Evolutionary conservation across 2,113 vertebrate genomes (phyloP), one percentile per base, ranked within the genome.

Genomic region (Agelaius tricolor): DNA sequence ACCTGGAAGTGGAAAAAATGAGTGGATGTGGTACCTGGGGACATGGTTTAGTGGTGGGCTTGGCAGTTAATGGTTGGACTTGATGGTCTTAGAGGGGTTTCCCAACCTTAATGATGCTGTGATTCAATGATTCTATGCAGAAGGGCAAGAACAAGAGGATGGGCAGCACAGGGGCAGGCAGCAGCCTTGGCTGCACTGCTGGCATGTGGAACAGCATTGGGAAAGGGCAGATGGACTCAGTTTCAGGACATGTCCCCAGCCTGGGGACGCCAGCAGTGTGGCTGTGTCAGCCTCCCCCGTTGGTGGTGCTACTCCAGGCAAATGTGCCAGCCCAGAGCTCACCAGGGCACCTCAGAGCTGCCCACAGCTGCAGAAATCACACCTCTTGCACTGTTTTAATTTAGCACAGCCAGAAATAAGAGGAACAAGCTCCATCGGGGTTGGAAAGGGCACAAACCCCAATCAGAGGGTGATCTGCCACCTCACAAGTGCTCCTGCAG

Each of bases 271-370:
- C 68, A 57, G 55, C 1, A 5, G 27, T 21, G 35, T 2, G 23
- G 81, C 41, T 68, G 7, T 73, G 41, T n/a, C 49, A 22, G 35
- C 71, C 73, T 74, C 21, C 26, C 23, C 41, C 10, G 15, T 37
- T 37, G 37, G 37, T 0, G 7, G 68, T 0, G 3, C 54, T 33
- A 33, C 54, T 65, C 24, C 1, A 3, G 30, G 30, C 24, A 58
- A 74, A 63, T 16, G 35, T 3, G n/a, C 24, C 43, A 83, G 51
- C 9, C 28, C 23, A 31, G 49, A 0, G 0, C 52, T 30, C 4
- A 3, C 7, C 0, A 0, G 44, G 49, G n/a, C 44, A 94, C 39
- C 54, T 26, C 15, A 1, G 31, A 24, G 5, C 58, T 77, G 54
- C 37, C 27, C 63, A 54, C 17, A 47, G 44, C 37, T 54, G 74